Evolutionary conservation across 2,888 invertebrate species (phyloP).

Genomic region (Loripinus fragilis): DNA sequence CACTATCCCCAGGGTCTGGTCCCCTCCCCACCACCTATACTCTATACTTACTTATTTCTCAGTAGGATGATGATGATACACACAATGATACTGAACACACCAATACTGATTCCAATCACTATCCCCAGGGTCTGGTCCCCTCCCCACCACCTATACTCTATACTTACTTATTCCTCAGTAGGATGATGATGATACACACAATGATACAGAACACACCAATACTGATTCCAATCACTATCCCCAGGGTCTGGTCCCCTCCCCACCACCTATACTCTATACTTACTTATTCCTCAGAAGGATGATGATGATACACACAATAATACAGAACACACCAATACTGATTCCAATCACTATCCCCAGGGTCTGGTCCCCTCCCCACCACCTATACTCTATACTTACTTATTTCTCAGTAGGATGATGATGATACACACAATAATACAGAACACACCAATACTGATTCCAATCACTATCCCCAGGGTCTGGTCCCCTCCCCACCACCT

Average conservation of each 20-base stretch:
- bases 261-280: no score
- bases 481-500: no score
- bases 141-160: no score
- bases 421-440: slow-evolving; percentile 80
- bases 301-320: not conserved
- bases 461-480: slow-evolving; percentile 82
- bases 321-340: not conserved
- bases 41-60: slow-evolving; percentile 77
- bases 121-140: no score
- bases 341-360: not conserved
- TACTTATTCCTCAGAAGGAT: slow-evolving; percentile 28
- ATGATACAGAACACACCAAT: no score
- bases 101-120: no score
- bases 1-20: no score
- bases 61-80: slow-evolving; percentile 78
- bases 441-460: slow-evolving; percentile 78
- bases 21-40: slow-evolving; percentile 80
- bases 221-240: no score
- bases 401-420: slow-evolving; percentile 77
- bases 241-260: no score
- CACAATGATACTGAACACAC: slow-evolving; percentile 78
- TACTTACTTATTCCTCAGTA: no score
- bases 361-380: not conserved
- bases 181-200: no score
- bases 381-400: slow-evolving; percentile 62